These are phyloP conservation scores for Coluber constrictor DNA, from an alignment of 2,797 vertebrate species.

Conservation along the genomic window DNA sequence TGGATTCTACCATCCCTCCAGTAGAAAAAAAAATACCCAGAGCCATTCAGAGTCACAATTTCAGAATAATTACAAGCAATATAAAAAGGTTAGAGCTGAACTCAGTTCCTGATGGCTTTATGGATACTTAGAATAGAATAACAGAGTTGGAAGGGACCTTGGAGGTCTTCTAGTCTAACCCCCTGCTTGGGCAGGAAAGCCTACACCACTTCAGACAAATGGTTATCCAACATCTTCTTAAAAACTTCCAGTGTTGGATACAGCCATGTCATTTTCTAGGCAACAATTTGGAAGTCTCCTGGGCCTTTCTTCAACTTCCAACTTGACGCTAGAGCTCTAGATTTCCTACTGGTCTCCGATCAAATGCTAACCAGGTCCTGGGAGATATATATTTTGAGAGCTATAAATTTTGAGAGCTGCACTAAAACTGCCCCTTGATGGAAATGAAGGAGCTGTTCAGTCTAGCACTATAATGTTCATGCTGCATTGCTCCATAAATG, in stretches of 20 bases:
- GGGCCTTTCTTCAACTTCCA: not conserved
- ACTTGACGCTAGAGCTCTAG: not conserved
- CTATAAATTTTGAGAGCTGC: slow-evolving; percentile 16
- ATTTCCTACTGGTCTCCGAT: not conserved
- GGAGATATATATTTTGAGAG: not conserved
- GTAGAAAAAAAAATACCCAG: not conserved
- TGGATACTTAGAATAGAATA: not conserved
- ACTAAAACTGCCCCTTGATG: slow-evolving; percentile 52
- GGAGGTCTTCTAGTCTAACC: too few species aligned
- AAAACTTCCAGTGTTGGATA: not conserved
- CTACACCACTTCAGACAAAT: too few species aligned
- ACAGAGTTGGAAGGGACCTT: too few species aligned
- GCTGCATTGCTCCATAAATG: slow-evolving; percentile 50
- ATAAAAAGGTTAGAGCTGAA: not conserved
- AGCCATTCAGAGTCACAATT: not conserved
- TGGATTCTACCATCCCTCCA: not conserved
- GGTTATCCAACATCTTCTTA: too few species aligned
- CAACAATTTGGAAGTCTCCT: not conserved
- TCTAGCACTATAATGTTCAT: slow-evolving; percentile 38
- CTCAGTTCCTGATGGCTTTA: not conserved
- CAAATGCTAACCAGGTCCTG: not conserved
- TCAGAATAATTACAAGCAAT: not conserved
- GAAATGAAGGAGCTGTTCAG: slow-evolving; percentile 58
- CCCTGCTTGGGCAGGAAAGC: too few species aligned
- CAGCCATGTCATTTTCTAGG: not conserved